phyloP scores from a whole-genome alignment of 1,140 invertebrate species.

The Bombus polaris region DNA sequence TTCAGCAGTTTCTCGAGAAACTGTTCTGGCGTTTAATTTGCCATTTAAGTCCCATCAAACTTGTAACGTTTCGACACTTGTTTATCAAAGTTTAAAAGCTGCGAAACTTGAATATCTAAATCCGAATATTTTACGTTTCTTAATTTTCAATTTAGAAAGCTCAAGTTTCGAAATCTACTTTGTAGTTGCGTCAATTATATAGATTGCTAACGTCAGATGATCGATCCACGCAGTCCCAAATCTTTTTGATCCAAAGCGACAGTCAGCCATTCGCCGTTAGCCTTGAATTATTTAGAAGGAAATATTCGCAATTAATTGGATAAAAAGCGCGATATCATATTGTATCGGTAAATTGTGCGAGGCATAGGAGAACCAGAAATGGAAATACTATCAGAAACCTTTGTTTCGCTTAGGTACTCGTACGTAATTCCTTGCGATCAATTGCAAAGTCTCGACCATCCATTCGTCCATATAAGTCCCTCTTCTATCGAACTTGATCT shows the following conservation, averaged over 20 bases:
- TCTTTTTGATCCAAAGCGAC: not conserved
- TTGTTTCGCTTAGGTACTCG: not conserved
- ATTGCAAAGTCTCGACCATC: not conserved
- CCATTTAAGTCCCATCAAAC: not conserved
- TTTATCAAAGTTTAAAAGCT: not conserved
- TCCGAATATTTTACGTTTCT: not conserved
- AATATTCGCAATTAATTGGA: not conserved
- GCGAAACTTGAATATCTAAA: not conserved
- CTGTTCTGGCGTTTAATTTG: not conserved
- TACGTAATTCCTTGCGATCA: not conserved
- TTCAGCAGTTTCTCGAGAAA: not conserved
- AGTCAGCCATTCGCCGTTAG: not conserved
- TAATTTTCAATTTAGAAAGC: too few relatives aligned
- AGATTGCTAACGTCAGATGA: too few relatives aligned
- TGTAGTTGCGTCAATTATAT: not conserved
- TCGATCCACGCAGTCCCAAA: not conserved
- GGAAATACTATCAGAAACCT: constrained; percentile 15
- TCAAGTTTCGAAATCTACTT: not conserved
- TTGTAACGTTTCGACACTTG: not conserved
- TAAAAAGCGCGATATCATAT: not conserved
- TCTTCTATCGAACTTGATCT: not conserved
- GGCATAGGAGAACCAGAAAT: not conserved
- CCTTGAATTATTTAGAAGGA: not conserved
- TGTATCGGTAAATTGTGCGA: not conserved
- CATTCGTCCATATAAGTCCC: not conserved